Evolutionary conservation across 2,888 invertebrate species (phyloP).

Genomic region (Spilarctia lutea): DNA sequence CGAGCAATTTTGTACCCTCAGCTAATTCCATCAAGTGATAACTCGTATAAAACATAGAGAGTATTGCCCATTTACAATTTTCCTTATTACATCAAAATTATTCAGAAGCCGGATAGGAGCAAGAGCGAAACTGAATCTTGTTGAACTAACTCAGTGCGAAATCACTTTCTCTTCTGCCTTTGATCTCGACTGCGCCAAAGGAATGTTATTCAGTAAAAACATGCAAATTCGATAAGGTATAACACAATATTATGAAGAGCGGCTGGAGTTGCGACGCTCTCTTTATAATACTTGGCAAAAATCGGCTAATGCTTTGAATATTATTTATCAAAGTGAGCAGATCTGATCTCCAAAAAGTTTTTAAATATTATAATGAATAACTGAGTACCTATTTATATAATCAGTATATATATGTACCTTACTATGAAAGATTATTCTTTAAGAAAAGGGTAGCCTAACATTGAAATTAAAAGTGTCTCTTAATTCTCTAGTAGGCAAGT

Average conservation of each 20-base stretch:
- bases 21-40: conserved; percentile 25
- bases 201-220: conserved; percentile 87
- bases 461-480: neutral
- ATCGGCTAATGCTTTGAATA: conserved; percentile 68
- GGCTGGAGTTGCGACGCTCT: conserved; percentile 63
- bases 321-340: conserved; percentile 62
- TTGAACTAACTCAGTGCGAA: conserved; percentile 86
- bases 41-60: conserved; percentile 63
- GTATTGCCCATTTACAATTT: conserved; percentile 82
- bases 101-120: conserved; percentile 77
- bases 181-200: conserved; percentile 85
- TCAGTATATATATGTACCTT: neutral
- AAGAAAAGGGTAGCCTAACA: neutral
- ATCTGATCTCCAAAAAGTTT: conserved; percentile 35
- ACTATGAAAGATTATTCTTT: neutral
- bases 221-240: conserved; percentile 87
- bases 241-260: conserved; percentile 84
- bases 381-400: neutral
- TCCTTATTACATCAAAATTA: conserved; percentile 84
- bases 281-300: conserved; percentile 63
- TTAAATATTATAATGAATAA: neutral
- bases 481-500: too few relatives aligned
- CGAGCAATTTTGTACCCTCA: conserved; percentile 1
- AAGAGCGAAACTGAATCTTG: conserved; percentile 82
- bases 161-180: conserved; percentile 85